Evolutionary conservation across 2,888 invertebrate species (phyloP).

Genomic region (Limnephilus rhombicus): DNA sequence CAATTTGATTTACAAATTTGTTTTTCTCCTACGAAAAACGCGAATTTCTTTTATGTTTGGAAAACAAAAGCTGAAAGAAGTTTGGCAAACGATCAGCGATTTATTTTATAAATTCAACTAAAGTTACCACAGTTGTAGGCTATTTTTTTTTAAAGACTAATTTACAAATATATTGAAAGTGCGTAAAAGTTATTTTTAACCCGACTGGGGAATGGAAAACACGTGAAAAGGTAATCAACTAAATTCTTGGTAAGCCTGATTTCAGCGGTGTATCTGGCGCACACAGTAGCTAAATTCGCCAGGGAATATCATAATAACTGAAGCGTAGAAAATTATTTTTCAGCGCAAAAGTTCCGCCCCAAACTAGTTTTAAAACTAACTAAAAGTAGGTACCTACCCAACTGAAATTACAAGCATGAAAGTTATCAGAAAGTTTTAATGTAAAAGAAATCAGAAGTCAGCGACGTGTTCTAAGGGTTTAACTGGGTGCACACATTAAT

Average conservation of each 20-base stretch:
- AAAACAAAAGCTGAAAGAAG: too few species aligned
- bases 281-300: background rate
- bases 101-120: background rate
- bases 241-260: background rate
- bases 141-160: background rate
- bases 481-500: background rate
- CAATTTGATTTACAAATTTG: background rate
- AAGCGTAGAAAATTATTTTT: background rate
- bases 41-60: too few species aligned
- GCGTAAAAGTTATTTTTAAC: background rate
- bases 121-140: background rate
- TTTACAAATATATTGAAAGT: background rate
- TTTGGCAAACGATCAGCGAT: too few species aligned
- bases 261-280: background rate
- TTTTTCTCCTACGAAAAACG: background rate
- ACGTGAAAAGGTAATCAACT: slow-evolving; percentile 21
- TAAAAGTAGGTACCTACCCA: background rate
- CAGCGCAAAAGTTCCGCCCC: background rate
- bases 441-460: background rate
- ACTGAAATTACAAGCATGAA: background rate
- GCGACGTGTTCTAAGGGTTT: background rate
- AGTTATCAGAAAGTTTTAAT: background rate
- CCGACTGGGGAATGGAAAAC: background rate
- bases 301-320: background rate
- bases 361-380: background rate